Conservation (phyloP, 2,888 invertebrate genomes). For the Pterostichus madidus region DNA sequence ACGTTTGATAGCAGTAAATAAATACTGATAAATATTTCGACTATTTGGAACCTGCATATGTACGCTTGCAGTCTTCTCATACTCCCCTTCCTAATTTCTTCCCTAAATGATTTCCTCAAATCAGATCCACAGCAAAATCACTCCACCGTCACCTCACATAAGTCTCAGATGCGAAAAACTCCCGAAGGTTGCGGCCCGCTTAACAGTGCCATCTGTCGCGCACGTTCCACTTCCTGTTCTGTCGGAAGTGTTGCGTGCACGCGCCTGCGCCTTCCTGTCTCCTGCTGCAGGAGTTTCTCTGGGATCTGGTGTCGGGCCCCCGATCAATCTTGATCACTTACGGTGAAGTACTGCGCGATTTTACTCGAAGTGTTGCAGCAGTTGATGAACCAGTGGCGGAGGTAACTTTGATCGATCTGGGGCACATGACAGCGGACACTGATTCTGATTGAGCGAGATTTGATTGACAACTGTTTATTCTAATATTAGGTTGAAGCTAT, state of each 20-base stretch:
- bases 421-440: background rate
- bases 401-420: conserved; percentile 5
- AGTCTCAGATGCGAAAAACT: background rate
- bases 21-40: too few relatives aligned
- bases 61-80: too few relatives aligned
- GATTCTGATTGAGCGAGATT: too few relatives aligned
- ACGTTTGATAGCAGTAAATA: too few relatives aligned
- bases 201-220: background rate
- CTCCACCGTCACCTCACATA: conserved; percentile 2
- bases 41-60: too few relatives aligned
- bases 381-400: conserved; percentile 22
- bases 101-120: too few relatives aligned
- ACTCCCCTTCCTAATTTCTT: too few relatives aligned
- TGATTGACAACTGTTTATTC: too few relatives aligned
- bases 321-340: conserved; percentile 53
- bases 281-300: background rate
- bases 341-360: conserved; percentile 16
- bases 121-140: too few relatives aligned
- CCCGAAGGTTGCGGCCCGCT: background rate
- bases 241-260: background rate
- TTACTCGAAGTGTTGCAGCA: conserved; percentile 5
- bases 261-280: background rate
- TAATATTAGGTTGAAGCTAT: too few relatives aligned
- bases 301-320: conserved; percentile 25
- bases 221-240: background rate